Evolutionary conservation across 2,888 invertebrate species (phyloP), one percentile per base, ranked within the genome.

Genomic region (Platypus cylindrus): DNA sequence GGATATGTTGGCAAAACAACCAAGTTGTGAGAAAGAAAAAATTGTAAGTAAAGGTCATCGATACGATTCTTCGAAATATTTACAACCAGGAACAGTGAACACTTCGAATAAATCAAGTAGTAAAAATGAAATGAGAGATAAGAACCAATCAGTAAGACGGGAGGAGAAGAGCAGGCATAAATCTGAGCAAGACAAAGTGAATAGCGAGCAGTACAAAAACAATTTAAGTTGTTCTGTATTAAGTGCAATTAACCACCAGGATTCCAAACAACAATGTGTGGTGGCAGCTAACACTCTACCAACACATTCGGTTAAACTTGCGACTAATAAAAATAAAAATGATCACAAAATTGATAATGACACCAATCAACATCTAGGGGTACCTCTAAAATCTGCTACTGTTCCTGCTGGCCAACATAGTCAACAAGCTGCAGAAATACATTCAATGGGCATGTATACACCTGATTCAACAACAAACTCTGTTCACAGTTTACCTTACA

Each of bases 371-470:
- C 45, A 44, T 22, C 24, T 40, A 24, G 39, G 39, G 11, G 24
- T 32, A 12, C 26, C 42, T 1, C 30, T 37, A 4, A 42, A 45
- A 20, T 41, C 43, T 18, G 37, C 37, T 11, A 3, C 26, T 17
- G 28, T 36, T 11, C 36, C 36, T 16, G 36, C 33, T 23, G 30
- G 15, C 17, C 32, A 38, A 29, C 29, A 23, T 11, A 33, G 13
- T 22, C 30, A n/a, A 23, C 59, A 61, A 11, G 63, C 64, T 8
- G 64, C 66, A 31, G 79, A 78, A 30, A 60, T 81, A 40, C 76
- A 79, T n/a, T 81, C 82, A 1, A 77, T 85, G 76, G 84, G 83
- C 0, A 83, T 86, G 0, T 89, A 87, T 53, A 86, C 83, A 0
- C 81, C 86, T 0, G 86, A 86, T 50, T 79, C 86, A 0, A 79